phyloP scores from a whole-genome alignment of 2,888 invertebrate species.

The Tanypteryx hageni region DNA sequence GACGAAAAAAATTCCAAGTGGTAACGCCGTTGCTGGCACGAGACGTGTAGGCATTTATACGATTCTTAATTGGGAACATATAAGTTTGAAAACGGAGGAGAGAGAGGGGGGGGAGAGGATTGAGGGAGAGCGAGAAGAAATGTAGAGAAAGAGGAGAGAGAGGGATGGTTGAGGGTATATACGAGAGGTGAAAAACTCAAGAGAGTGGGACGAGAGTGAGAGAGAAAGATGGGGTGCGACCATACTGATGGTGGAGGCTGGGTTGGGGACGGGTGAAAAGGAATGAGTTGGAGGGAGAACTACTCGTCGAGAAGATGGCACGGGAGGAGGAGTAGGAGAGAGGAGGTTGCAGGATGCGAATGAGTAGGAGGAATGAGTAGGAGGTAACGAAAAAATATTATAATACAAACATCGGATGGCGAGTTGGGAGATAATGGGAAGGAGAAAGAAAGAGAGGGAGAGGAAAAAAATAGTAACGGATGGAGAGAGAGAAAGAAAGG shows the following conservation, averaged over 20 bases:
- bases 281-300: too few species aligned
- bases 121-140: background rate
- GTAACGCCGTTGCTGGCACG: background rate
- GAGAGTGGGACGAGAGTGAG: background rate
- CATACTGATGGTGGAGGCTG: too few species aligned
- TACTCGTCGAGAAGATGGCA: background rate
- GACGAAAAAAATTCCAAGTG: background rate
- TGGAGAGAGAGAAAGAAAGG: background rate
- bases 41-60: background rate
- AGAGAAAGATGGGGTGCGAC: too few species aligned
- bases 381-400: slow-evolving; percentile 18
- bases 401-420: slow-evolving; percentile 5
- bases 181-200: background rate
- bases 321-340: background rate
- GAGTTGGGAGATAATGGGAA: slow-evolving; percentile 24
- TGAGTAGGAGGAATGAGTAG: background rate
- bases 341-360: background rate
- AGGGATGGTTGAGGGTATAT: background rate
- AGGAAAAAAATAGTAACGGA: background rate
- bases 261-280: too few species aligned
- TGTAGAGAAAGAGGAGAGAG: background rate
- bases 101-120: background rate
- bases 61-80: slow-evolving; percentile 1
- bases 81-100: background rate
- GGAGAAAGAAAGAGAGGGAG: background rate